These are phyloP conservation scores for Harpalus rubripes DNA, from an alignment of 2,888 invertebrate genomes.

Conservation along the genomic window DNA sequence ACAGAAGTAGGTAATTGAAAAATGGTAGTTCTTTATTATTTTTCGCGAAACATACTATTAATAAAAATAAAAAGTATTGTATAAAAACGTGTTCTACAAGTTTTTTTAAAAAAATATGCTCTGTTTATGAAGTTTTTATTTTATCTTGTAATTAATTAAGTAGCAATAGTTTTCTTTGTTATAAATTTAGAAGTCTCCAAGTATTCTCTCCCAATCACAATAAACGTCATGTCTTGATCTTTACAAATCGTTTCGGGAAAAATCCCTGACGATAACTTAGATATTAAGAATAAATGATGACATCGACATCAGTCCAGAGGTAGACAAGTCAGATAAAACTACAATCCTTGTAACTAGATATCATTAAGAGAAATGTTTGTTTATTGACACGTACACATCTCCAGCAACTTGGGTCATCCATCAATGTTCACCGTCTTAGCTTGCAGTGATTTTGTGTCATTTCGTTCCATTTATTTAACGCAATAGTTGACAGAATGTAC, in stretches of 20 bases:
- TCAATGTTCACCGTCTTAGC: slow-evolving; percentile 22
- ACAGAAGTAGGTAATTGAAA: too few species aligned
- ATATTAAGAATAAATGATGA: slow-evolving; percentile 34
- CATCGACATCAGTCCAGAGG: slow-evolving; percentile 5
- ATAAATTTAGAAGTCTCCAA: too few species aligned
- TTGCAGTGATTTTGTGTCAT: slow-evolving; percentile 36
- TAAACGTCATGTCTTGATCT: neutral
- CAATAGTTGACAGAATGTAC: slow-evolving; percentile 36
- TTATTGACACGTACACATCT: slow-evolving; percentile 55
- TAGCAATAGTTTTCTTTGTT: too few species aligned
- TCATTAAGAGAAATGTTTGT: slow-evolving; percentile 58
- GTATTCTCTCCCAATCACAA: neutral
- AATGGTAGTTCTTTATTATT: too few species aligned
- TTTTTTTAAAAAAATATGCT: too few species aligned
- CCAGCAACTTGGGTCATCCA: slow-evolving; percentile 31
- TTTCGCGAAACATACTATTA: too few species aligned
- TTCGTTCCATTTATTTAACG: slow-evolving; percentile 36
- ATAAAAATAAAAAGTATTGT: too few species aligned
- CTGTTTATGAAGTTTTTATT: too few species aligned
- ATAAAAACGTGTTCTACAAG: too few species aligned
- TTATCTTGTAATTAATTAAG: too few species aligned
- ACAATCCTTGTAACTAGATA: slow-evolving; percentile 56
- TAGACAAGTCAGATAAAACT: slow-evolving; percentile 36
- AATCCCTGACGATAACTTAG: neutral
- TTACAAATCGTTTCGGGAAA: slow-evolving; percentile 7